Evolutionary conservation across 1,140 invertebrate species (phyloP).

Genomic region (Drepana arcuata): DNA sequence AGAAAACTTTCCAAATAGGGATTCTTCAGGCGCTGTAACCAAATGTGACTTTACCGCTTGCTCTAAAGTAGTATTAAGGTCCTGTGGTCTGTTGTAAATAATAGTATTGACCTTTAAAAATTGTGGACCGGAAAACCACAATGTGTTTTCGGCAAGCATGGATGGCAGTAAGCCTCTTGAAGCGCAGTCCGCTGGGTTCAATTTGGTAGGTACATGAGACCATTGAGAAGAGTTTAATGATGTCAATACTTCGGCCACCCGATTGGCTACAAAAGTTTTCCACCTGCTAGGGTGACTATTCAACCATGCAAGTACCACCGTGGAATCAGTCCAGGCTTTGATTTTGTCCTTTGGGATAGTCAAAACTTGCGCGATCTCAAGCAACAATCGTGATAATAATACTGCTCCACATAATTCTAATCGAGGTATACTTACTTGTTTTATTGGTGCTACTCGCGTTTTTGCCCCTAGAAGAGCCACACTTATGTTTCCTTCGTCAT

Average conservation of each 20-base stretch:
- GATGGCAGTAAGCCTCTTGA: slow-evolving; percentile 27
- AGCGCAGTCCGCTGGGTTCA: slow-evolving; percentile 56
- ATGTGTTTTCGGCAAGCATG: slow-evolving; percentile 14
- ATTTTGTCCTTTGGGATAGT: slow-evolving; percentile 9
- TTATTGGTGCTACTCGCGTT: slow-evolving; percentile 33
- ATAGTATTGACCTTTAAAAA: slow-evolving; percentile 15
- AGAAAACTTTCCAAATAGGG: too few species aligned
- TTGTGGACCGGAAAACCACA: slow-evolving; percentile 41
- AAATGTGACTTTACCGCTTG: background rate
- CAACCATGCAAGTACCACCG: slow-evolving; percentile 40
- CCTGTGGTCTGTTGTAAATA: background rate
- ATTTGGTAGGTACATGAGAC: slow-evolving; percentile 5
- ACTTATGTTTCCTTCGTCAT: slow-evolving; percentile 7
- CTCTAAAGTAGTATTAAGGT: background rate
- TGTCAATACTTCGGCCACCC: slow-evolving; percentile 34
- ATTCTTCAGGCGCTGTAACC: too few species aligned
- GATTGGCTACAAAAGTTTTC: slow-evolving; percentile 45
- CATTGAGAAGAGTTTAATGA: slow-evolving; percentile 43
- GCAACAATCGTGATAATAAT: slow-evolving; percentile 12
- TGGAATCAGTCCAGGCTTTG: slow-evolving; percentile 53
- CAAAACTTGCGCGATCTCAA: slow-evolving; percentile 11
- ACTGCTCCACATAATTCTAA: slow-evolving; percentile 33
- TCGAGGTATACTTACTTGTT: slow-evolving; percentile 25
- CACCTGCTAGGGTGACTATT: slow-evolving; percentile 17
- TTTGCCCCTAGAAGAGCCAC: slow-evolving; percentile 4